phyloP scores from a whole-genome alignment of 2,797 vertebrate genomes.

The Leucoraja ocellata region DNA sequence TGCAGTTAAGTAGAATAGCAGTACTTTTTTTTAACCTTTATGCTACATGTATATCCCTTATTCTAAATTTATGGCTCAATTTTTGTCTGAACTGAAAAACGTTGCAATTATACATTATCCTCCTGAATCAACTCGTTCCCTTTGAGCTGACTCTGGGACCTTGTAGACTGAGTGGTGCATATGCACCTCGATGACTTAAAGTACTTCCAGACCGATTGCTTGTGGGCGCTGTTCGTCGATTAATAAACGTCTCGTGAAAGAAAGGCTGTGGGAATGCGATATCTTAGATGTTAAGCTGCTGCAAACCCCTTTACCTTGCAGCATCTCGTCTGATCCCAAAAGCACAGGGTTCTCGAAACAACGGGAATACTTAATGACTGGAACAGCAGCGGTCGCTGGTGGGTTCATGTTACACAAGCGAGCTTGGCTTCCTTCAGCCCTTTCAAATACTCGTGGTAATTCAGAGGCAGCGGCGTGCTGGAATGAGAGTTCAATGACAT shows the following conservation, averaged over 20 bases:
- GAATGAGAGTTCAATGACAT: not conserved
- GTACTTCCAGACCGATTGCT: not conserved
- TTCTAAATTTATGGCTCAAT: slow-evolving; percentile 13
- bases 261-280: not conserved
- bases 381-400: not conserved
- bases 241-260: not conserved
- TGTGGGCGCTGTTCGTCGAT: not conserved
- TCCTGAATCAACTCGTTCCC: not conserved
- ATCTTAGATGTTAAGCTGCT: not conserved
- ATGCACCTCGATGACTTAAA: slow-evolving; percentile 7
- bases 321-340: not conserved
- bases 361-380: not conserved
- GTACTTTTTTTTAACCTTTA: slow-evolving; percentile 20
- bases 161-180: not conserved
- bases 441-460: not conserved
- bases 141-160: not conserved
- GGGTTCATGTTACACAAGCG: not conserved
- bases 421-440: not conserved
- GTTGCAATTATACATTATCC: slow-evolving; percentile 1
- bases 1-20: slow-evolving; percentile 29
- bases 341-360: not conserved
- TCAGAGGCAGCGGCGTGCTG: not conserved
- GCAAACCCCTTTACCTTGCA: not conserved
- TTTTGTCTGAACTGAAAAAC: slow-evolving; percentile 23
- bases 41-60: not conserved